These are phyloP conservation scores for Dolomedes plantarius DNA, from an alignment of 2,888 invertebrate genomes.

Conservation along the genomic window DNA sequence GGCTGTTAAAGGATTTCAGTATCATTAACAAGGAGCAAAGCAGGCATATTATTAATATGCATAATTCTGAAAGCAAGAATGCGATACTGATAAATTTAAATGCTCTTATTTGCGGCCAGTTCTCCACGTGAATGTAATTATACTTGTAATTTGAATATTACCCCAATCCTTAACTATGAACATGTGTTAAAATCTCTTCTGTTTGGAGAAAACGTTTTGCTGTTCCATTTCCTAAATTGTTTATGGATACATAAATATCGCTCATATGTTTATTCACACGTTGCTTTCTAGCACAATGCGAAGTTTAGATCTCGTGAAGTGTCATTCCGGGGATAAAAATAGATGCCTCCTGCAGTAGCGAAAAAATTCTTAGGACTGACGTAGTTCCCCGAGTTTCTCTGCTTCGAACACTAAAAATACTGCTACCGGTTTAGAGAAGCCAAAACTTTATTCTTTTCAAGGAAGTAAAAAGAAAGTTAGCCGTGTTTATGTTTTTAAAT, in stretches of 20 bases:
- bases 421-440: slow-evolving; percentile 43
- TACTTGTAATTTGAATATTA: too few relatives aligned
- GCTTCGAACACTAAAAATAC: slow-evolving; percentile 59
- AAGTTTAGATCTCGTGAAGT: slow-evolving; percentile 48
- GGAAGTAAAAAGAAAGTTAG: neutral
- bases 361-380: slow-evolving; percentile 42
- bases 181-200: too few relatives aligned
- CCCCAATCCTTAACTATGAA: too few relatives aligned
- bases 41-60: too few relatives aligned
- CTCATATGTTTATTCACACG: neutral
- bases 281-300: slow-evolving; percentile 27
- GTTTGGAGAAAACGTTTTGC: too few relatives aligned
- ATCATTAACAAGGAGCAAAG: too few relatives aligned
- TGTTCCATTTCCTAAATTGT: neutral
- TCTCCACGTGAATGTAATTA: too few relatives aligned
- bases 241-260: neutral
- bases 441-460: slow-evolving; percentile 30
- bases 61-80: too few relatives aligned
- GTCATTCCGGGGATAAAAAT: slow-evolving; percentile 49
- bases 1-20: too few relatives aligned
- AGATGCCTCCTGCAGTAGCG: slow-evolving; percentile 56
- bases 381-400: slow-evolving; percentile 12
- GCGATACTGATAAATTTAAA: too few relatives aligned
- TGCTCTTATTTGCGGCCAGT: too few relatives aligned
- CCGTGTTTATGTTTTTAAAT: slow-evolving; percentile 8